Evolutionary conservation across 2,797 vertebrate genomes (phyloP).

Genomic region (Crocodylus rhombifer): DNA sequence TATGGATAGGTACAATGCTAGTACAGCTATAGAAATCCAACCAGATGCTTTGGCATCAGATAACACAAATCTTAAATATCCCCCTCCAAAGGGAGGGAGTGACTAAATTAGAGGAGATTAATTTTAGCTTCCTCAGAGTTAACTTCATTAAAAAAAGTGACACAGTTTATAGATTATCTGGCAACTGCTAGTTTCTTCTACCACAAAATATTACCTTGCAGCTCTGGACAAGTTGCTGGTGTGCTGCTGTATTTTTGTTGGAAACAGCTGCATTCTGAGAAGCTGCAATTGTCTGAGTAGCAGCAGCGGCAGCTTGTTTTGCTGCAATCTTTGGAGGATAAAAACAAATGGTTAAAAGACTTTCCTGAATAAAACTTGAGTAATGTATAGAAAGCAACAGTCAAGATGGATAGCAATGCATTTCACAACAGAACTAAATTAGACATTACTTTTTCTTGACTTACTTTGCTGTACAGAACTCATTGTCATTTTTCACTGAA

Average conservation of each 20-base stretch:
- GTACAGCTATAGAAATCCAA: neutral
- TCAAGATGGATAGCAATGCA: neutral
- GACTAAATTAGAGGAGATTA: neutral
- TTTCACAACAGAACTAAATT: neutral
- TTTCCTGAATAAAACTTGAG: neutral
- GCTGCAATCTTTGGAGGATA: conserved; percentile 88
- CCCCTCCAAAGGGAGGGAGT: neutral
- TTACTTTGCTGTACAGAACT: neutral
- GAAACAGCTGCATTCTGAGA: conserved; percentile 97
- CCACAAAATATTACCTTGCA: conserved; percentile 87
- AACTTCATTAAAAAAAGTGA: neutral
- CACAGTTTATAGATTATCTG: neutral
- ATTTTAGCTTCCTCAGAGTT: neutral
- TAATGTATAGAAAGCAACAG: neutral
- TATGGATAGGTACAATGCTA: neutral
- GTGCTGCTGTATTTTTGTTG: conserved; percentile 95
- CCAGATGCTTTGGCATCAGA: neutral
- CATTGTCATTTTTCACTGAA: neutral
- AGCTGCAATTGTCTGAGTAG: conserved; percentile 97
- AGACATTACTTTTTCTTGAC: neutral
- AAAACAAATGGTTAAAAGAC: neutral
- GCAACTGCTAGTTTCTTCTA: neutral
- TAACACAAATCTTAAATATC: neutral
- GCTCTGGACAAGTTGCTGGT: conserved; percentile 98
- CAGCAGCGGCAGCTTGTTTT: conserved; percentile 97